These are phyloP conservation scores for Camelus bactrianus DNA, from an alignment of 2,113 vertebrate genomes.

Conservation along the genomic window DNA sequence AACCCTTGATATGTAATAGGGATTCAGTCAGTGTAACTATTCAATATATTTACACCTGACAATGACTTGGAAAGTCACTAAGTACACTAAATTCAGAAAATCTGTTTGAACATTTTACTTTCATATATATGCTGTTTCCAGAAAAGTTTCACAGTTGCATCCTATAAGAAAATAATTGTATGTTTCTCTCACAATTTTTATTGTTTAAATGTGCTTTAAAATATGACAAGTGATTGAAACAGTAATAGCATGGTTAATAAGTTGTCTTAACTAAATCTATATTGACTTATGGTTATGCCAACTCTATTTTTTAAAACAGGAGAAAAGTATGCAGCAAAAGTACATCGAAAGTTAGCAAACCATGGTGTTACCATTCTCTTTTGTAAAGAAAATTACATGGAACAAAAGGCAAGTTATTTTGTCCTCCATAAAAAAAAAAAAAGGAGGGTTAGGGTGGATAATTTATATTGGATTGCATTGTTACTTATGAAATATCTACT, in stretches of 20 bases:
- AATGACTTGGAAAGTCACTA: slow-evolving; percentile 9
- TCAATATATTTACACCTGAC: background rate
- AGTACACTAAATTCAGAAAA: background rate
- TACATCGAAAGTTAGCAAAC: background rate
- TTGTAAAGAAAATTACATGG: background rate
- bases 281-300: background rate
- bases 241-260: slow-evolving; percentile 29
- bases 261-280: background rate
- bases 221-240: background rate
- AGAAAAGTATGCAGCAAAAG: background rate
- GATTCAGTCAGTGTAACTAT: background rate
- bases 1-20: background rate
- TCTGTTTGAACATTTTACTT: background rate
- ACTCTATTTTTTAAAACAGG: background rate
- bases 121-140: background rate
- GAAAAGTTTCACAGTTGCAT: background rate
- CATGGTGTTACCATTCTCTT: background rate
- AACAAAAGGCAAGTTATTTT: background rate
- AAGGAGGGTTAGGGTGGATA: background rate
- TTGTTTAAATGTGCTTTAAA: slow-evolving; percentile 47
- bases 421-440: background rate
- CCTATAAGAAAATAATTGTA: background rate
- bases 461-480: background rate
- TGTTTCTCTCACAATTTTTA: slow-evolving; percentile 1
- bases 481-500: slow-evolving; percentile 12